phyloP scores from a whole-genome alignment of 2,113 vertebrate genomes.

The Miniopterus natalensis region DNA sequence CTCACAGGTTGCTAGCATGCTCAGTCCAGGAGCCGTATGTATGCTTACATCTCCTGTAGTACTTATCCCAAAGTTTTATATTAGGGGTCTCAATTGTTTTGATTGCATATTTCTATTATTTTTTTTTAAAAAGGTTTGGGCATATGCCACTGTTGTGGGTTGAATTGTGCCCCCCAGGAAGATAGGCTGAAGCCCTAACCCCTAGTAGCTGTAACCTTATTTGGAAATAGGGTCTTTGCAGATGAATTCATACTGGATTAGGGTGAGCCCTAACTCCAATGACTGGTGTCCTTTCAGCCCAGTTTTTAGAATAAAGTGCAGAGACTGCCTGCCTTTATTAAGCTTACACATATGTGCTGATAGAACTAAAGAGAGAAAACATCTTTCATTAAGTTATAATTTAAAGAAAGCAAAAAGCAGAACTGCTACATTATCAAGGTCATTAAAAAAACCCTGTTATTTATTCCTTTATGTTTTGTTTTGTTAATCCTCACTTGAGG shows the following conservation, averaged over 20 bases:
- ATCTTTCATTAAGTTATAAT: background rate
- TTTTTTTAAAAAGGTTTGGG: background rate
- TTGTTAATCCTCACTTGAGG: no score
- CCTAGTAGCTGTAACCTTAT: background rate
- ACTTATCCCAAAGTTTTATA: background rate
- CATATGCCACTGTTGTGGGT: background rate
- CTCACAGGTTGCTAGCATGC: background rate
- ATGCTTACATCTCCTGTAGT: no score
- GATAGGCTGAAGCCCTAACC: background rate
- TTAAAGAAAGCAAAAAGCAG: background rate
- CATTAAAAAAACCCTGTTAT: background rate
- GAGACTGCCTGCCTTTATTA: background rate
- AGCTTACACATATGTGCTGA: background rate
- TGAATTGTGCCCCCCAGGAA: background rate
- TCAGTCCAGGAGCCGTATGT: background rate
- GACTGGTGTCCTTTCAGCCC: background rate
- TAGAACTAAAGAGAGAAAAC: conserved; percentile 6
- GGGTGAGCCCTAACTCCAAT: background rate
- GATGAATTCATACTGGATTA: background rate
- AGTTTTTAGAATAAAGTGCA: conserved; percentile 9
- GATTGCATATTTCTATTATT: no score
- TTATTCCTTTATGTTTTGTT: background rate
- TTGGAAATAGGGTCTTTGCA: background rate
- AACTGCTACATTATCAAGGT: background rate
- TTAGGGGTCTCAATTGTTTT: background rate